Conservation (phyloP, 2,113 vertebrate genomes). For the Rhabdomys dilectus region DNA sequence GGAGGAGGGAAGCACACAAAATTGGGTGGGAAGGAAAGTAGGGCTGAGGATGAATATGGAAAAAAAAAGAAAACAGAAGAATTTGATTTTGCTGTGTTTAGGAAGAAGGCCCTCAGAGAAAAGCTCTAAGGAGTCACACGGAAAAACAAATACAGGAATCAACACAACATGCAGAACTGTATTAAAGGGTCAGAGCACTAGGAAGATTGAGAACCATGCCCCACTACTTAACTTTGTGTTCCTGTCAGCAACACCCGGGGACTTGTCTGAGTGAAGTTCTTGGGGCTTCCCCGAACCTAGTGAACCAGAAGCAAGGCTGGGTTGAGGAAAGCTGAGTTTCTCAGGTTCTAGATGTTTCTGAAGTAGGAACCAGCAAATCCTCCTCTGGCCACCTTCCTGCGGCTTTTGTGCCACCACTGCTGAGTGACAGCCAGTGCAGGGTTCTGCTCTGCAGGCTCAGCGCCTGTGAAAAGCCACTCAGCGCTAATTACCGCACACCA, state of each 20-base stretch:
- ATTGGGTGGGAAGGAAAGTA: background rate
- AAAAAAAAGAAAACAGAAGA: background rate
- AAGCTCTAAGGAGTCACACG: background rate
- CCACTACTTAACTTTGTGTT: background rate
- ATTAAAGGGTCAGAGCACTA: background rate
- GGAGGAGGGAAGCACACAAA: background rate
- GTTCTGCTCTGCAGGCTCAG: background rate
- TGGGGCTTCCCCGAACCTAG: background rate
- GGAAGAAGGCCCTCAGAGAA: constrained; percentile 23
- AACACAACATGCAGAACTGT: background rate
- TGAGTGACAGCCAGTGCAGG: background rate
- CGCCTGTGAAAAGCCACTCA: constrained; percentile 36
- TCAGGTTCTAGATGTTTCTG: background rate
- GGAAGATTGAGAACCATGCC: background rate
- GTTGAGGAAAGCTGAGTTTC: background rate
- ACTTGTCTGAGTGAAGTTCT: background rate
- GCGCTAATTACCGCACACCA: constrained; percentile 21
- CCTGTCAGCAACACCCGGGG: background rate
- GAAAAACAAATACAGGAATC: background rate
- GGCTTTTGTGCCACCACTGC: background rate
- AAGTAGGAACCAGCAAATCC: background rate
- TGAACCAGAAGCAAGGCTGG: background rate
- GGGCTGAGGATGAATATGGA: background rate
- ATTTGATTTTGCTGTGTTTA: background rate
- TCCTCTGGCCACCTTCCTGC: background rate